These are phyloP conservation scores for Oncorhynchus keta DNA, from an alignment of 2,113 vertebrate genomes.

Conservation along the genomic window DNA sequence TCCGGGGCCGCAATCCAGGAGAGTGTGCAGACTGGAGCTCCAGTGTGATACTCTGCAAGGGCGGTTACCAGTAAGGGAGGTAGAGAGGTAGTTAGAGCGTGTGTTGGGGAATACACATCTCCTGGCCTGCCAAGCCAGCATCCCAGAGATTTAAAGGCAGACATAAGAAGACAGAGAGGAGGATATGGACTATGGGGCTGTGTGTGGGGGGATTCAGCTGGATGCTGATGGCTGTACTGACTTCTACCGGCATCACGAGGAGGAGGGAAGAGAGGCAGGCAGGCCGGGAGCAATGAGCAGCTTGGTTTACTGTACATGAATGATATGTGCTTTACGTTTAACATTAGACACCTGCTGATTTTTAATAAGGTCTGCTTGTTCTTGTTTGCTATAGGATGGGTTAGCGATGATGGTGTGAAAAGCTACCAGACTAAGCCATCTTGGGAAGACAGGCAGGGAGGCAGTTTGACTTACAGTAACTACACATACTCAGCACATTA, in stretches of 20 bases:
- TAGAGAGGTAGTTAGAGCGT: conserved; percentile 42
- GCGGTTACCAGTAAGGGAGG: conserved; percentile 41
- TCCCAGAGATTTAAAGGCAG: conserved; percentile 43
- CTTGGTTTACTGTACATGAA: no score
- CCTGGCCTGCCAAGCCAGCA: conserved; percentile 57
- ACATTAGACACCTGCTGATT: no score
- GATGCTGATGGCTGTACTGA: conserved; percentile 40
- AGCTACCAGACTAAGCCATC: no score
- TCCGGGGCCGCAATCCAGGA: conserved; percentile 3
- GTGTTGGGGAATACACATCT: conserved; percentile 56
- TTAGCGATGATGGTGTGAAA: no score
- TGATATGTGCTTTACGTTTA: no score
- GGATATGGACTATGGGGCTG: conserved; percentile 39
- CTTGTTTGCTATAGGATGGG: no score
- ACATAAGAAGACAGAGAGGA: conserved; percentile 57
- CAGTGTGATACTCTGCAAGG: conserved; percentile 26
- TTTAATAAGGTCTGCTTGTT: no score
- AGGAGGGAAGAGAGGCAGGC: conserved; percentile 5
- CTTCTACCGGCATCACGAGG: conserved; percentile 28
- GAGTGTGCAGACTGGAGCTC: background rate
- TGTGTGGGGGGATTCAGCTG: conserved; percentile 25
- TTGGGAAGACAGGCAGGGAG: no score
- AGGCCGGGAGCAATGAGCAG: background rate
- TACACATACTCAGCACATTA: no score
- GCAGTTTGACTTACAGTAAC: no score